Conservation (phyloP, 2,888 invertebrate species). For the Drosophila quinaria region DNA sequence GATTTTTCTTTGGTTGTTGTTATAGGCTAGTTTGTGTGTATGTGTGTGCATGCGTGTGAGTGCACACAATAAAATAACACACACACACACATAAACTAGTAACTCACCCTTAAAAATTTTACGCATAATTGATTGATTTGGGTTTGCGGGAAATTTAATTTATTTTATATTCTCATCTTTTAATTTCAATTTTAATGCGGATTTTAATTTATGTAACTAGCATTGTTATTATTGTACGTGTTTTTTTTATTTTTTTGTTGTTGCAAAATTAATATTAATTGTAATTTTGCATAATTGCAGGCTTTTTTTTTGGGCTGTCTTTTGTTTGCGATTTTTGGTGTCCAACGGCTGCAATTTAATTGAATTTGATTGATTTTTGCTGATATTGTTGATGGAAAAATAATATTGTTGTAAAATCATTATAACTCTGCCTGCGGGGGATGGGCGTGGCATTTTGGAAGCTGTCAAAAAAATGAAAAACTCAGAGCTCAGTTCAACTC, state of each 20-base stretch:
- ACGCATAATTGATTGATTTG: slow-evolving; percentile 54
- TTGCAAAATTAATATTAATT: slow-evolving; percentile 63
- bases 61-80: slow-evolving; percentile 11
- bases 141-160: slow-evolving; percentile 35
- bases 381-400: slow-evolving; percentile 77
- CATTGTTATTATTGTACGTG: slow-evolving; percentile 22
- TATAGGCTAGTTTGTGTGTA: slow-evolving; percentile 1
- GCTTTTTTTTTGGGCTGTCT: slow-evolving; percentile 21
- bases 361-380: slow-evolving; percentile 81
- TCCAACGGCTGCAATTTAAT: slow-evolving; percentile 70
- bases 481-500: neutral
- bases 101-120: neutral
- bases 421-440: slow-evolving; percentile 38
- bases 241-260: neutral
- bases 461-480: slow-evolving; percentile 22
- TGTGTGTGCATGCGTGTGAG: slow-evolving; percentile 9
- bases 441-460: slow-evolving; percentile 18
- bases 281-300: slow-evolving; percentile 66
- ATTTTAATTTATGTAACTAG: slow-evolving; percentile 54
- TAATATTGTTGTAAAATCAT: slow-evolving; percentile 81
- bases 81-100: slow-evolving; percentile 5
- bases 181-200: slow-evolving; percentile 44
- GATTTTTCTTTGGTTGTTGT: neutral
- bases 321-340: slow-evolving; percentile 43
- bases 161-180: slow-evolving; percentile 27